A percentile compares a stretch with the other conserved stretches of the same genome.
Evolutionary conservation across 2,888 invertebrate genomes (phyloP).

Genomic region (Dynastes tityus): DNA sequence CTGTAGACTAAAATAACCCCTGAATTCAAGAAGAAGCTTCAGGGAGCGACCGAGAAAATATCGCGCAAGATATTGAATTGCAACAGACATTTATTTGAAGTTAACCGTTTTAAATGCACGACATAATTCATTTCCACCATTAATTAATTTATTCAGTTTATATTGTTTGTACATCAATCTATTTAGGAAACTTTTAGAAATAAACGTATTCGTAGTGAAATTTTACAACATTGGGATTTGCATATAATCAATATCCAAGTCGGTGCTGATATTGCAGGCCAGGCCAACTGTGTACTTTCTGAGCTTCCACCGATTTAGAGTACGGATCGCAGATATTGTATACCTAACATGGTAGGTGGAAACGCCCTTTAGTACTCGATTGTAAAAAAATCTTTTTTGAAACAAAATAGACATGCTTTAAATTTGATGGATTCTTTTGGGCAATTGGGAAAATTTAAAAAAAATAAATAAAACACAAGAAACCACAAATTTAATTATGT

Average conservation of each 20-base stretch:
- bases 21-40: conserved; percentile 20
- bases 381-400: too few relatives aligned
- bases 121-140: too few relatives aligned
- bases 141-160: background rate
- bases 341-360: background rate
- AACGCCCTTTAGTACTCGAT: too few relatives aligned
- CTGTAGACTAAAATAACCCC: conserved; percentile 40
- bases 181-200: conserved; percentile 4
- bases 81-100: too few relatives aligned
- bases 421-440: too few relatives aligned
- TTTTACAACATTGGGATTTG: conserved; percentile 38
- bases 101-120: too few relatives aligned
- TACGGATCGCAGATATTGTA: background rate
- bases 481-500: too few relatives aligned
- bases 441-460: too few relatives aligned
- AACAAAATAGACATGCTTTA: too few relatives aligned
- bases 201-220: conserved; percentile 31
- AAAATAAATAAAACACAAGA: too few relatives aligned
- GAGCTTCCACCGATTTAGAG: background rate
- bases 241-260: conserved; percentile 47
- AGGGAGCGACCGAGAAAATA: conserved; percentile 10
- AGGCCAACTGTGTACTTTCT: conserved; percentile 32
- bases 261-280: conserved; percentile 40
- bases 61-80: background rate
- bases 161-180: background rate